Evolutionary conservation across 2,113 vertebrate species (phyloP).

Genomic region (Podocnemis expansa): DNA sequence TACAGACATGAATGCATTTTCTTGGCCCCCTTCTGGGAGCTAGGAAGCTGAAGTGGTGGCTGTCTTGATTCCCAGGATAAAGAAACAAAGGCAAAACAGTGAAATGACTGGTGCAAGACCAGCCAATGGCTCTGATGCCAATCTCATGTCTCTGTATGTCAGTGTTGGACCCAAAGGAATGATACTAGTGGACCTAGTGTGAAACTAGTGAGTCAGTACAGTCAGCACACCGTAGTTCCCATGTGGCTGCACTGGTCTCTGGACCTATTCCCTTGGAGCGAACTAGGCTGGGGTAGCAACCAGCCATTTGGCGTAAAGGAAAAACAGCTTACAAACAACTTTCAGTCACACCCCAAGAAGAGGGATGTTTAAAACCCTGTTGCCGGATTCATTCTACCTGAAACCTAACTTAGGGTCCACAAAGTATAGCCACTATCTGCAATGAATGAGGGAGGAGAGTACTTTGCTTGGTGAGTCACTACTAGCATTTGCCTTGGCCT

Average conservation of each 20-base stretch:
- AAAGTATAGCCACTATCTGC: too few relatives aligned
- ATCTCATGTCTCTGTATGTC: accelerated
- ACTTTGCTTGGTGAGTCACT: not conserved
- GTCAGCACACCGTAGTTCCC: not conserved
- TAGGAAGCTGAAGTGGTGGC: not conserved
- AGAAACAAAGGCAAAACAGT: not conserved
- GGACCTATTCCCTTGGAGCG: not conserved
- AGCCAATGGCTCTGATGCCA: not conserved
- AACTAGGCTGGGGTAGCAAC: not conserved
- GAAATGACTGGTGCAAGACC: not conserved
- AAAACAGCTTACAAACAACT: not conserved
- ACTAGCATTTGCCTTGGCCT: not conserved
- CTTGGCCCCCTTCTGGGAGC: not conserved
- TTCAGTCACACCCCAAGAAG: not conserved
- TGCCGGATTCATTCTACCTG: not conserved
- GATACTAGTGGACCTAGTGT: accelerated
- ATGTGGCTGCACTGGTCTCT: not conserved
- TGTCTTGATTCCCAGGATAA: not conserved
- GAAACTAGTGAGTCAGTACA: not conserved
- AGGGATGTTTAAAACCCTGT: not conserved
- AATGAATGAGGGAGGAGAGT: not conserved
- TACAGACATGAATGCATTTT: not conserved
- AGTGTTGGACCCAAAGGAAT: not conserved
- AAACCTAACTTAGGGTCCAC: not conserved
- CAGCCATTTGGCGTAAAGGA: not conserved